Conservation (phyloP, 2,113 vertebrate species). For the Elanoides forficatus region DNA sequence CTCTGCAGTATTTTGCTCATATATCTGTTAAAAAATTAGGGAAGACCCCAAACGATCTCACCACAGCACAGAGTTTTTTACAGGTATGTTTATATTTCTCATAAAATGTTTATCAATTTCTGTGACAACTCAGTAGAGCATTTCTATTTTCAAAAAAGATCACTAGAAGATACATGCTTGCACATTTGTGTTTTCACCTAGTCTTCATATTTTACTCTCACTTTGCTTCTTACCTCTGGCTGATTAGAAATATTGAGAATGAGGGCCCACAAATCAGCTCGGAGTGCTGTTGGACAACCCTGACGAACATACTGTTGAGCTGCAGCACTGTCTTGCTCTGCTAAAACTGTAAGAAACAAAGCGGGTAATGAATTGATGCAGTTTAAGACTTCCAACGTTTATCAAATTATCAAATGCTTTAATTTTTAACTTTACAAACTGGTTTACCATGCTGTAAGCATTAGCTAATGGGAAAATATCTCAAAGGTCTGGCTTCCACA, state of each 20-base stretch:
- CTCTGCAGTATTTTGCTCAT: not conserved
- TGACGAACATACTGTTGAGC: slow-evolving; percentile 94
- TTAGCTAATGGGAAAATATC: not conserved
- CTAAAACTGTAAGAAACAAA: slow-evolving; percentile 77
- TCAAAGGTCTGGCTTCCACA: not conserved
- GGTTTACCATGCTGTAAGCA: not conserved
- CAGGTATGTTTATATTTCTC: not conserved
- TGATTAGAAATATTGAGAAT: slow-evolving; percentile 90
- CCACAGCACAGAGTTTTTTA: not conserved
- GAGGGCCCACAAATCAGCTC: slow-evolving; percentile 92
- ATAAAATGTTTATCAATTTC: not conserved
- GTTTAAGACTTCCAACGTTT: not conserved
- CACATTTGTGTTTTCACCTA: not conserved
- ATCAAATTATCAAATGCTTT: not conserved
- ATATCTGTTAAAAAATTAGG: not conserved
- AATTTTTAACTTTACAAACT: not conserved
- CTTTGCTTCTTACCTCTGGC: slow-evolving; percentile 81
- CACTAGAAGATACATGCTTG: not conserved
- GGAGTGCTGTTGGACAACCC: slow-evolving; percentile 90
- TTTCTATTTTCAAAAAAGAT: not conserved
- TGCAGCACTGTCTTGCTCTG: slow-evolving; percentile 89
- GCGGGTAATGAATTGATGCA: not conserved
- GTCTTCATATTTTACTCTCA: not conserved
- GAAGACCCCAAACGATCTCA: not conserved
- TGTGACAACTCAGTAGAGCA: not conserved